These are phyloP conservation scores for Halcyon leucocephala DNA, from an alignment of 2,797 vertebrate species.

Conservation along the genomic window DNA sequence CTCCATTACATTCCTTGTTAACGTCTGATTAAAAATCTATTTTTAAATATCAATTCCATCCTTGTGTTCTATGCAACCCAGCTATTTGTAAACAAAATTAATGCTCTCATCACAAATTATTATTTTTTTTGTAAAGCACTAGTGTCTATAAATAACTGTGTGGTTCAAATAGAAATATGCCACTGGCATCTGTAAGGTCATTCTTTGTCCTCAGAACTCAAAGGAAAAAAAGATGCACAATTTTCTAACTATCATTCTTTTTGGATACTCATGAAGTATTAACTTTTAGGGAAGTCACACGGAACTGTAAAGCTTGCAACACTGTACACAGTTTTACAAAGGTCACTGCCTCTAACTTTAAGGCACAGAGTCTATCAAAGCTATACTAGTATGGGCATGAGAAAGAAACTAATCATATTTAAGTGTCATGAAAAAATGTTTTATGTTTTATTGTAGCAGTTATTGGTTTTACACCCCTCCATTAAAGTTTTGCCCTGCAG, in stretches of 20 bases:
- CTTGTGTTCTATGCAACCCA: background rate
- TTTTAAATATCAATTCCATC: constrained; percentile 1
- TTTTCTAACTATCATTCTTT: constrained; percentile 5
- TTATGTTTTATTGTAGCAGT: constrained; percentile 55
- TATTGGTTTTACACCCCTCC: constrained; percentile 44
- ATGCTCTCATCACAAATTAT: background rate
- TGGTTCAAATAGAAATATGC: background rate
- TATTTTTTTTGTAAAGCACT: background rate
- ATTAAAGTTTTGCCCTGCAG: constrained; percentile 51
- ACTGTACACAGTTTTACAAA: constrained; percentile 16
- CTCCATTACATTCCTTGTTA: background rate
- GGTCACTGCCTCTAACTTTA: constrained; percentile 38
- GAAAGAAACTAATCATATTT: constrained; percentile 63
- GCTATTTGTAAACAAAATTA: background rate
- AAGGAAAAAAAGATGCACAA: background rate
- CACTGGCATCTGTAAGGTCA: background rate
- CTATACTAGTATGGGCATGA: constrained; percentile 41
- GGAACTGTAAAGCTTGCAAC: background rate
- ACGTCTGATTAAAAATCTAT: background rate
- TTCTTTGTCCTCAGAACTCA: background rate
- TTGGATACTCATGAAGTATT: background rate
- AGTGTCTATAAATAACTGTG: background rate
- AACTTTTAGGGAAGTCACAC: background rate
- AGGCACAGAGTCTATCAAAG: background rate
- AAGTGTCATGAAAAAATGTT: constrained; percentile 67